Base-by-base conservation (phyloP, 2,888 invertebrate genomes). In the Dryadula phaetusa region DNA sequence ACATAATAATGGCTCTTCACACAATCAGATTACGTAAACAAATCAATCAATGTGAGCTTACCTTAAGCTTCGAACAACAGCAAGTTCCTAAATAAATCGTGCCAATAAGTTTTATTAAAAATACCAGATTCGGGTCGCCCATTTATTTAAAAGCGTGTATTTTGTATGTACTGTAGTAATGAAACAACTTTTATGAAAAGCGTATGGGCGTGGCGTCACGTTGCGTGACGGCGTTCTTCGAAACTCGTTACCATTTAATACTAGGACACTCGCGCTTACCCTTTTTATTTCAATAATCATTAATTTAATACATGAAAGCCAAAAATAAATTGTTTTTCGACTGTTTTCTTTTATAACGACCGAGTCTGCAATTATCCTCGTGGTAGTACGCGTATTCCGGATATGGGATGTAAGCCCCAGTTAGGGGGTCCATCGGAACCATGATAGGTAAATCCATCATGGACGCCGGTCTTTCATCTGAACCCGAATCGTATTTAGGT, bases 111-210 rank as follows among this genome's bases (percentile, higher is more conserved):
- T 79, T 76, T 78, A 63, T n/a, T 80, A 78, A 76, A 75, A 83
- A 83, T 82, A 92, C 92, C 92, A 92, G 92, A 92, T 90, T 91
- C 90, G 92, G 92, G 92, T 84, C 87, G 88, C 92, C 91, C 91
- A 88, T 88, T 37, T 79, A 76, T 72, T 14, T n/a, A 25, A 77
- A 82, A 80, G 82, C 85, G 85, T 84, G 88, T 86, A 85, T 82
- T 84, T 76, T 79, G 53, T 62, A 66, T n/a, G n/a, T n/a, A n/a
- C n/a, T n/a, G n/a, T 28, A 54, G 61, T 64, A 71, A 71, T 76
- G 76, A 75, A 78, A 67, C 32, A 79, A 76, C 37, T 46, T 61
- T 56, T 44, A 8, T 69, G 75, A 77, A 28, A 71, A 72, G 77
- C 79, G 77, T 74, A 82, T 86, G 88, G 87, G 84, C 75, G 84